Evolutionary conservation across 2,797 vertebrate genomes (phyloP).

Genomic region (Kryptolebias ocellatus): DNA sequence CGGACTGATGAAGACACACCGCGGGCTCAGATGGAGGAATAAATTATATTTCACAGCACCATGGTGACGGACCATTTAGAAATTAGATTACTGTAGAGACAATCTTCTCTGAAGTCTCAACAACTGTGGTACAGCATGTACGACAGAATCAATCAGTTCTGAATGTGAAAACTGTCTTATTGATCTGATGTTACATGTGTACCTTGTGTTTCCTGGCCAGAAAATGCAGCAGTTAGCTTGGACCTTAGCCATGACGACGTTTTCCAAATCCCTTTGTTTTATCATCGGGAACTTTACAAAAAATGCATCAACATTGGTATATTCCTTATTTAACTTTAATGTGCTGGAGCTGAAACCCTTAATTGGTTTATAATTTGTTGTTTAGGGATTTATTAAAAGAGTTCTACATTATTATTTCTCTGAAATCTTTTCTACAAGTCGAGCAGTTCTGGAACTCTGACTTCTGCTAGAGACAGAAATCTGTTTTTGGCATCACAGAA

Average conservation of each 20-base stretch:
- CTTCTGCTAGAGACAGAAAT: too few species aligned
- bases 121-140: background rate
- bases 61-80: conserved; percentile 5
- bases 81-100: conserved; percentile 21
- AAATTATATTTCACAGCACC: conserved; percentile 15
- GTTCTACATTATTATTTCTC: background rate
- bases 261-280: too few species aligned
- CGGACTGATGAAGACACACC: conserved; percentile 14
- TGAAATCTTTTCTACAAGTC: too few species aligned
- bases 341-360: too few species aligned
- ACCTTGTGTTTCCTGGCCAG: background rate
- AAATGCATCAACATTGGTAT: too few species aligned
- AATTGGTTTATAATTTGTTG: background rate
- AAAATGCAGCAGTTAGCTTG: background rate
- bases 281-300: too few species aligned
- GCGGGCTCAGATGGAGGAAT: conserved; percentile 13
- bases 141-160: background rate
- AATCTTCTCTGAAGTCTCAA: background rate
- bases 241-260: background rate
- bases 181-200: background rate
- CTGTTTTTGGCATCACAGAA: too few species aligned
- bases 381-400: background rate
- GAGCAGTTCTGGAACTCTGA: too few species aligned
- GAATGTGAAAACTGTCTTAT: background rate
- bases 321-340: too few species aligned